Conservation (phyloP, 2,888 invertebrate species). For the Orgyia antiqua region DNA sequence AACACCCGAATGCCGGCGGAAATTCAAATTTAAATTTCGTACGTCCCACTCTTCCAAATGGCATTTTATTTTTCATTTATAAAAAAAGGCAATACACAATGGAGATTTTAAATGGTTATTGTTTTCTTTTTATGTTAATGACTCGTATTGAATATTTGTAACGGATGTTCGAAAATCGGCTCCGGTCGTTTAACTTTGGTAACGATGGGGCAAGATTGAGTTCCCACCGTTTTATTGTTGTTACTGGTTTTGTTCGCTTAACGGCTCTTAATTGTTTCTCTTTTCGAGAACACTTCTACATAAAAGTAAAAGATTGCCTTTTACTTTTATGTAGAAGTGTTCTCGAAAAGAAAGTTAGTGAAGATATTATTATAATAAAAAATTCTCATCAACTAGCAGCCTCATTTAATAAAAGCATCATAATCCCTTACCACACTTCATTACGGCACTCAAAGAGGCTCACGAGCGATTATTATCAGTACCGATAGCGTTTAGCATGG, state of each 20-base stretch:
- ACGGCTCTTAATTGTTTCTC: constrained; percentile 50
- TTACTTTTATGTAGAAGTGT: constrained; percentile 25
- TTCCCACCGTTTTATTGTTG: constrained; percentile 55
- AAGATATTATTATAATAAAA: constrained; percentile 38
- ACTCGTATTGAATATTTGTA: constrained; percentile 64
- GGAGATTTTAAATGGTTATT: constrained; percentile 74
- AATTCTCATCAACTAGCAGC: constrained; percentile 46
- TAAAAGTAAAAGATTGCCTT: too few species aligned
- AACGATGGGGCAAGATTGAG: constrained; percentile 53
- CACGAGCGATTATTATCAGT: constrained; percentile 61
- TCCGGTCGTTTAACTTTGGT: constrained; percentile 46
- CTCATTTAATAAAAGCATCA: constrained; percentile 59
- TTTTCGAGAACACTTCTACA: constrained; percentile 32
- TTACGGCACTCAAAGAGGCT: constrained; percentile 63
- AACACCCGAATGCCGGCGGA: constrained; percentile 46
- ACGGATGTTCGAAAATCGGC: constrained; percentile 49
- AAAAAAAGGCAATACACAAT: constrained; percentile 63
- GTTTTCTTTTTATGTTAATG: constrained; percentile 76
- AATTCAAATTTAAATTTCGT: constrained; percentile 67
- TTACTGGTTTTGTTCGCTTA: constrained; percentile 53
- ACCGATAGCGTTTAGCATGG: constrained; percentile 55
- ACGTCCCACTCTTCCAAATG: constrained; percentile 61
- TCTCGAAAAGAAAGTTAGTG: constrained; percentile 53
- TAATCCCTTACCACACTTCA: constrained; percentile 62
- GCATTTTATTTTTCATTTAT: constrained; percentile 51